These are phyloP conservation scores for Saguinus midas DNA, from an alignment of 2,113 vertebrate species.

Conservation along the genomic window DNA sequence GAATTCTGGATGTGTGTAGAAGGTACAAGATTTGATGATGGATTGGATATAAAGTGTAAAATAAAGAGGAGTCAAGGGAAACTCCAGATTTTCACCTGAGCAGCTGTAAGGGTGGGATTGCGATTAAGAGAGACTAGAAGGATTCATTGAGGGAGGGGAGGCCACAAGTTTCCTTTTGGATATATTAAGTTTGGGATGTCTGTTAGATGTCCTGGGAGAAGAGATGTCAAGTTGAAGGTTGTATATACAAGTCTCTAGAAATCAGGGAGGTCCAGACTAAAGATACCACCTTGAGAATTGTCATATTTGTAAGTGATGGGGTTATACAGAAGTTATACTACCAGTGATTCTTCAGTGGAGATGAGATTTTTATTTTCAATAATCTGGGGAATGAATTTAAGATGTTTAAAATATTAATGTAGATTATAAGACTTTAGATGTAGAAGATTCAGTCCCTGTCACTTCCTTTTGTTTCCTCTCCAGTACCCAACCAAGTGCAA, in stretches of 20 bases:
- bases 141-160: neutral
- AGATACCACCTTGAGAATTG: neutral
- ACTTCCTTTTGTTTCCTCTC: neutral
- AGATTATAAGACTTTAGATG: neutral
- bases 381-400: neutral
- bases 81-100: neutral
- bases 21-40: neutral
- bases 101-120: neutral
- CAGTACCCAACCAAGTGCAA: neutral
- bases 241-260: neutral
- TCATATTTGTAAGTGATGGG: neutral
- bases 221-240: neutral
- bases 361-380: neutral
- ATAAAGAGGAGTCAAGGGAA: neutral
- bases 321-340: neutral
- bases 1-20: neutral
- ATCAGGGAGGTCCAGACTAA: neutral
- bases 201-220: neutral
- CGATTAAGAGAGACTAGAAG: neutral
- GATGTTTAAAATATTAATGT: neutral
- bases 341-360: neutral
- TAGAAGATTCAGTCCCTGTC: neutral
- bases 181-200: neutral
- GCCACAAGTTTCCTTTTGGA: neutral
- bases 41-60: neutral